Conservation (phyloP, 1,140 invertebrate species). For the Zaprionus kolodkinae region DNA sequence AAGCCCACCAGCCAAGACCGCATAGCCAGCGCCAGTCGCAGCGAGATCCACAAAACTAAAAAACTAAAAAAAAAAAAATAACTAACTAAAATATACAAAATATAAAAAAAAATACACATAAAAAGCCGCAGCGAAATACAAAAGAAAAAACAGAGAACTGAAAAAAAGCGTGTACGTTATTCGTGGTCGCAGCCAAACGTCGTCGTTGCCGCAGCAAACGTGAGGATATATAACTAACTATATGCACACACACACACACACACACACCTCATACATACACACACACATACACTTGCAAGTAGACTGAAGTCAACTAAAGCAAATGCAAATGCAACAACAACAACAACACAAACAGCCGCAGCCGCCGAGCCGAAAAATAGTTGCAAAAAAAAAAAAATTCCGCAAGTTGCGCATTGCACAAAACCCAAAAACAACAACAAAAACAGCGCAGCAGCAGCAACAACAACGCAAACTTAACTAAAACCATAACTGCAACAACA, state of each 20-base stretch:
- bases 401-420: constrained; percentile 14
- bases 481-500: constrained; percentile 12
- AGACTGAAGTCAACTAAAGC: constrained; percentile 6
- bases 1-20: constrained; percentile 82
- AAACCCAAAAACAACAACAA: constrained; percentile 19
- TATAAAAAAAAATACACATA: background rate
- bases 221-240: constrained; percentile 47
- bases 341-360: constrained; percentile 17
- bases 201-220: constrained; percentile 34
- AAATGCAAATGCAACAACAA: constrained; percentile 17
- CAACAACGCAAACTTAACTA: constrained; percentile 1
- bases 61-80: constrained; percentile 13
- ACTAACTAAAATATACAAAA: constrained; percentile 18
- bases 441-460: background rate
- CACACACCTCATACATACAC: background rate
- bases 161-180: constrained; percentile 40
- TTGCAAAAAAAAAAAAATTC: constrained; percentile 34
- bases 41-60: constrained; percentile 36
- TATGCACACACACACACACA: constrained; percentile 11
- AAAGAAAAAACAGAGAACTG: constrained; percentile 9
- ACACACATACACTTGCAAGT: constrained; percentile 5
- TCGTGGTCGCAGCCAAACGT: constrained; percentile 28
- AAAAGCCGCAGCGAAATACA: constrained; percentile 2
- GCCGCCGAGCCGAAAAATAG: constrained; percentile 32
- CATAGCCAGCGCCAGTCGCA: constrained; percentile 61